phyloP scores from a whole-genome alignment of 30 jellyfish, hydroid and myxozoan genomes.

The Euphysa ruthae region DNA sequence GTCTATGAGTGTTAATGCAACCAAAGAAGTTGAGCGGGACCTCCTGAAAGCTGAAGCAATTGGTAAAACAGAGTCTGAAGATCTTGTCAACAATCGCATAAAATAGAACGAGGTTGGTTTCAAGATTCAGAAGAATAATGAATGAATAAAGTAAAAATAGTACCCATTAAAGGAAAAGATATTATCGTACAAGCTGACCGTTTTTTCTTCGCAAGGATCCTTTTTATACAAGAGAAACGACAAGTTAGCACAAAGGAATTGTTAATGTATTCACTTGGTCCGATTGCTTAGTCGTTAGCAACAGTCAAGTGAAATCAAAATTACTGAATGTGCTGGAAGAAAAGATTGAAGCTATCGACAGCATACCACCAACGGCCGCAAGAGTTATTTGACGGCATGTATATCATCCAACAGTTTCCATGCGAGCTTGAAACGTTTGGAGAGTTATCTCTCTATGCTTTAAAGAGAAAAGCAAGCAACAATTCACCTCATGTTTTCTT shows the following conservation, averaged over 20 bases:
- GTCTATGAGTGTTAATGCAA: background rate
- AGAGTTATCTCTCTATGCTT: background rate
- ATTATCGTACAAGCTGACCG: no score
- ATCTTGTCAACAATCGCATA: background rate
- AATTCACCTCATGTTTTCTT: background rate
- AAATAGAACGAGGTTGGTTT: background rate
- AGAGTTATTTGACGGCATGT: background rate
- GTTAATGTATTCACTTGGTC: background rate
- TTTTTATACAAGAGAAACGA: background rate
- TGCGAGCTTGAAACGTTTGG: background rate
- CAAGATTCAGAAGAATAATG: background rate
- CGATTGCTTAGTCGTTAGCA: no score
- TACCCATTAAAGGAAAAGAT: background rate
- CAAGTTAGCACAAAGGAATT: constrained; percentile 1
- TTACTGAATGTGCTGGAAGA: constrained; percentile 1
- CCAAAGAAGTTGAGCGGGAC: background rate
- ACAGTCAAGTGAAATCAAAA: background rate
- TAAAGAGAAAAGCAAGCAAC: background rate
- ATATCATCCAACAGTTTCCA: background rate
- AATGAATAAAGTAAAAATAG: background rate
- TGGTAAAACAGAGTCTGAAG: background rate
- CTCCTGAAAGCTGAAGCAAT: background rate
- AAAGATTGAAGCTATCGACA: no score
- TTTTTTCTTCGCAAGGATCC: background rate
- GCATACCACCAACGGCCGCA: no score